These are phyloP conservation scores for Coecobrya sp. DNA, from an alignment of 2,888 invertebrate genomes.

Conservation along the genomic window DNA sequence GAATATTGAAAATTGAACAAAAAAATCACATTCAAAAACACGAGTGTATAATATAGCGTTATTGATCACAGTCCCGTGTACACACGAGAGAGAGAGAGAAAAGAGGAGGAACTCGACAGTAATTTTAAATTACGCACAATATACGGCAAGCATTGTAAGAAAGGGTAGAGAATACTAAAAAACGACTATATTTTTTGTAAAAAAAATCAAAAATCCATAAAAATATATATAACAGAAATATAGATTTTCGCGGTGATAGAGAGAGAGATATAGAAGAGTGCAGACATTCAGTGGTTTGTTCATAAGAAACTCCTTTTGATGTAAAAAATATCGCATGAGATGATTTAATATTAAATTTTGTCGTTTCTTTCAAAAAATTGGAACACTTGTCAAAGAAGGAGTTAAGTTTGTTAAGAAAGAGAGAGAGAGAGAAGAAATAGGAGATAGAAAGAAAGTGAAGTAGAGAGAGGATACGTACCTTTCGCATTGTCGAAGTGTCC, in stretches of 20 bases:
- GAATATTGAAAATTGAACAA: neutral
- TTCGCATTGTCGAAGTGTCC: constrained; percentile 99
- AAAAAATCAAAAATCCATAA: constrained; percentile 14
- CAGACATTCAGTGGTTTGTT: constrained; percentile 65
- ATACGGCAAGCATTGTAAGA: constrained; percentile 19
- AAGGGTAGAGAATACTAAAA: neutral
- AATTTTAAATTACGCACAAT: constrained; percentile 16
- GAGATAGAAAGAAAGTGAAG: constrained; percentile 57
- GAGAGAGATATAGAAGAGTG: constrained; percentile 70
- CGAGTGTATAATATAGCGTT: neutral
- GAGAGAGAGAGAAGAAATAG: constrained; percentile 50
- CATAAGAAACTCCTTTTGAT: no score
- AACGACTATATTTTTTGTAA: constrained; percentile 29
- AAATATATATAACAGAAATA: constrained; percentile 26
- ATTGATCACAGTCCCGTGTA: neutral
- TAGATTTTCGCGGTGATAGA: constrained; percentile 70
- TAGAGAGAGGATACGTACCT: constrained; percentile 90
- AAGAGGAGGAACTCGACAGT: neutral
- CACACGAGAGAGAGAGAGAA: neutral
- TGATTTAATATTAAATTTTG: neutral
- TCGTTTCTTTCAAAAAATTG: constrained; percentile 39
- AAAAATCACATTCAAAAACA: neutral
- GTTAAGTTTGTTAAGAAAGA: constrained; percentile 73
- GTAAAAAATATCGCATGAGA: neutral
- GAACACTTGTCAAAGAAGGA: constrained; percentile 83